These are phyloP conservation scores for Pogona vitticeps DNA, from an alignment of 2,113 vertebrate species.

Conservation along the genomic window DNA sequence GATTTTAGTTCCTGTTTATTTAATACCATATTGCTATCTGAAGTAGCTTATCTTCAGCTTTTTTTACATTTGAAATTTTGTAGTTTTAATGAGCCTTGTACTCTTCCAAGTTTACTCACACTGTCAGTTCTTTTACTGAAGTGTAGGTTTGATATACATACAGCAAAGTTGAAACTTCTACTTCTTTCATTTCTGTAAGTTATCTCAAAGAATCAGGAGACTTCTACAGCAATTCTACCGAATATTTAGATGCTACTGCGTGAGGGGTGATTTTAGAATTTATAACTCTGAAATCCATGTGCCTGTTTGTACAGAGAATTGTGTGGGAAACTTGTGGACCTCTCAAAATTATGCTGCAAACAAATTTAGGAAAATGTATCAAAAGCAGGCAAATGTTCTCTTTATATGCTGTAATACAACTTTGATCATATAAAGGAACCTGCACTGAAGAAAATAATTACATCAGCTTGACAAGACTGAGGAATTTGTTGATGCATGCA, in stretches of 20 bases:
- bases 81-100: too few relatives aligned
- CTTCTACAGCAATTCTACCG: not conserved
- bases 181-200: not conserved
- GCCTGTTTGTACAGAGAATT: constrained; percentile 33
- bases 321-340: constrained; percentile 16
- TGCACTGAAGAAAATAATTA: constrained; percentile 40
- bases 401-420: not conserved
- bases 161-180: not conserved
- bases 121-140: not conserved
- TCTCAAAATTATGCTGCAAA: not conserved
- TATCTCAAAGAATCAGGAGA: not conserved
- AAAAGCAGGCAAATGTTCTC: not conserved
- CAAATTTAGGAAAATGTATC: constrained; percentile 11
- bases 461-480: constrained; percentile 26
- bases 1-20: not conserved
- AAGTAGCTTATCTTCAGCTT: not conserved
- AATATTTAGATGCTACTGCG: not conserved
- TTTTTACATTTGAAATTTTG: not conserved
- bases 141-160: not conserved
- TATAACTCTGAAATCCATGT: constrained; percentile 31
- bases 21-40: not conserved
- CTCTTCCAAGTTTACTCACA: not conserved
- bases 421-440: constrained; percentile 52
- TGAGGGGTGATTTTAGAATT: constrained; percentile 30
- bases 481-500: not conserved